Base-by-base conservation (phyloP, 2,888 invertebrate species). In the Cryptocephalus primarius region DNA sequence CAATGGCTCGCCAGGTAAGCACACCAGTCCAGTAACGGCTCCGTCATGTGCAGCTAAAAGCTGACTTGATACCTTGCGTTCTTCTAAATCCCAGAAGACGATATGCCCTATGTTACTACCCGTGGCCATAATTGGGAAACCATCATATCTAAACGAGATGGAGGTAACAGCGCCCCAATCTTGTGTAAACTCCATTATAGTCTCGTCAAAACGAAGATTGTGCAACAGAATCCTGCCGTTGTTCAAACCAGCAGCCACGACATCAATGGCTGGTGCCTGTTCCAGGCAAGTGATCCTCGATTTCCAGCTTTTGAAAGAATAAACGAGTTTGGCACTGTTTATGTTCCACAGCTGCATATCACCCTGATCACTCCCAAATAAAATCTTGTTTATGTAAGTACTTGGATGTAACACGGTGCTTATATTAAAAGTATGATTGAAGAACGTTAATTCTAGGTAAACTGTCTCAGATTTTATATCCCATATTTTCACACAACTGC, bases 51-150 rank as follows among this genome's bases (percentile, higher is more conserved):
- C 92, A 39, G 78, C 73, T 42, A 84, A 73, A 13, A 94, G 70
- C 68, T 94, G 94, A 49, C 86, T 85, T 46, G 85, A 75, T 1
- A 94, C 76, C 64, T 82, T 78, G 52, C 76, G 76, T 52, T 90
- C 83, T 61, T 91, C 89, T 39, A 99, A 74, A 71, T 96, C 84
- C 97, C 97, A 99, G 64, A 96, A 78, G 0, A 91, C 89, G 55
- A 97, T 78, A 61, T 92, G 87, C 0, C 99, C 97, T 40, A 77
- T 73, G 6, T 76, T 69, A 49, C 60, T 57, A 9, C 59, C 89
- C 4, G 88, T 85, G 0, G 87, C 83, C 88, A 96, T 86, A 4
- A 93, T 79, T 0, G 91, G 86, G 36, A 77, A 77, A 1, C 85
- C 90, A 66, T 95, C 94, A 44, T 85, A 82, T 56, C 94, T 78